phyloP scores from a whole-genome alignment of 2,888 invertebrate species.

The Campoplex capitator region DNA sequence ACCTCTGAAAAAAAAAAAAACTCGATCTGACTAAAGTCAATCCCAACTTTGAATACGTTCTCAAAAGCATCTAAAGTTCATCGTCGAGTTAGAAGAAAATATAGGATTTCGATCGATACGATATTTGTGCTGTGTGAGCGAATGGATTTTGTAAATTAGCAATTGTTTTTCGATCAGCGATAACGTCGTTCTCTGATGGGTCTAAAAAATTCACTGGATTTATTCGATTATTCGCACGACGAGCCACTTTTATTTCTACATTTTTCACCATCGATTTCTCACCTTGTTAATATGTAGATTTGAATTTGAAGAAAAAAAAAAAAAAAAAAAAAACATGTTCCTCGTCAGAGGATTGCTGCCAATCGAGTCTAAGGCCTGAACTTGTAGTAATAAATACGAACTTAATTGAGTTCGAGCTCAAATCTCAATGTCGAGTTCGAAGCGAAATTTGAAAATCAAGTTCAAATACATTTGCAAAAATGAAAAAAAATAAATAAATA shows the following conservation, averaged over 20 bases:
- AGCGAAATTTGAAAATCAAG: neutral
- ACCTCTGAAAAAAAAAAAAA: neutral
- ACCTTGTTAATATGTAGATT: neutral
- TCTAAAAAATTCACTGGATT: neutral
- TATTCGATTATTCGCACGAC: neutral
- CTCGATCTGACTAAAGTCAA: neutral
- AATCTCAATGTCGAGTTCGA: neutral
- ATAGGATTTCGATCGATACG: neutral
- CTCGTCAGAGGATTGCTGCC: slow-evolving; percentile 6
- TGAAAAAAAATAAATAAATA: too few species aligned
- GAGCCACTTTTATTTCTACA: neutral
- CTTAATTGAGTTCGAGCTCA: neutral
- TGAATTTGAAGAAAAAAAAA: neutral
- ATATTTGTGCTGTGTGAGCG: too few species aligned
- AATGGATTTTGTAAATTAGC: neutral
- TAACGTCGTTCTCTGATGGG: slow-evolving; percentile 2
- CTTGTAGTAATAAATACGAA: slow-evolving; percentile 1
- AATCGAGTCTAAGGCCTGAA: slow-evolving; percentile 18
- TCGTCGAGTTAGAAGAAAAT: neutral
- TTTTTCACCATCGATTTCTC: neutral
- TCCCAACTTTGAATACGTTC: neutral
- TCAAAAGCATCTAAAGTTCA: neutral
- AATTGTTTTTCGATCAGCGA: neutral
- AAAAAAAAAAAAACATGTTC: neutral
- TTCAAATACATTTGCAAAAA: slow-evolving; percentile 2